Evolutionary conservation across 2,888 invertebrate genomes (phyloP), one percentile per base, ranked within the genome.

Genomic region (Sturmia bella): DNA sequence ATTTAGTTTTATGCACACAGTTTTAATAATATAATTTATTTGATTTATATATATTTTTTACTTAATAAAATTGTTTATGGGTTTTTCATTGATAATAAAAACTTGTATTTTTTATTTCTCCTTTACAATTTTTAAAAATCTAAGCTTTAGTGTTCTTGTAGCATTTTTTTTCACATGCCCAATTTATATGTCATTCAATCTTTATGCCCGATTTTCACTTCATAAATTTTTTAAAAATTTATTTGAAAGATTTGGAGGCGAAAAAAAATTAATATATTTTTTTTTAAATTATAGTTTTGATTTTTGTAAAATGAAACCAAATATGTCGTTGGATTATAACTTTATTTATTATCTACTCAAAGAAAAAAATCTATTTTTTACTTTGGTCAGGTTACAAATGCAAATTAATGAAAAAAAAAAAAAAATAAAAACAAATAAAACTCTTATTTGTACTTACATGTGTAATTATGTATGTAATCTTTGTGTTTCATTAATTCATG

Each of bases 291-390:
- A 32, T 32, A 32, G 5, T 24, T 61, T 43, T 9, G 15, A 15
- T 61, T 54, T 27, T 13, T 48, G 45, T 21, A 56, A 69, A 63
- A 70, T 77, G 77, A 77, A 77, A 77, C 77, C 69, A 70, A 77
- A 50, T 68, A 41, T 57, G 24, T 77, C 69, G 64, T 57, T 77
- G 70, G 64, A 77, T 77, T 59, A 15, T 48, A 63, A 69, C n/a
- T 68, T 0, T 41, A 27, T 27, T 21, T 45, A n/a, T 57, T 59
- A 39, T 48, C 37, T 12, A 15, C 37, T 57, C 17, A n/a, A 19
- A 72, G 24, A 52, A 43, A 24, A 0, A 39, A 39, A 39, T 15
- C 12, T n/a, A 27, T 9, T 27, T 54, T 32, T 32, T 7, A 32
- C 32, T 7, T 32, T 32, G 32, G 32, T 7, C 32, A 7, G 32